These are phyloP conservation scores for Amphiprion clarkii DNA, from an alignment of 2,797 vertebrate genomes.

Conservation along the genomic window DNA sequence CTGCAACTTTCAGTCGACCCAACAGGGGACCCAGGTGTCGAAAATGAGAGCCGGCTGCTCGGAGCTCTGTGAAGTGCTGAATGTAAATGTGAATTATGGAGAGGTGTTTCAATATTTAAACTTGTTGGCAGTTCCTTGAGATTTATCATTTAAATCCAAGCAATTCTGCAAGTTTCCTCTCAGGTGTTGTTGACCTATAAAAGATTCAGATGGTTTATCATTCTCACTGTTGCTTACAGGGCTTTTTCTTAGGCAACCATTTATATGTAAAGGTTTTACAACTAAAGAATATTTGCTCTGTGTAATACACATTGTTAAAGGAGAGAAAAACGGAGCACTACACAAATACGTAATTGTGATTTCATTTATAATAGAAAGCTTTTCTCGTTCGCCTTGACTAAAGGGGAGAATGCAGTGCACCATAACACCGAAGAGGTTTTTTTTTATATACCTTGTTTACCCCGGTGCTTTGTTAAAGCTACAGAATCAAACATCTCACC, in stretches of 20 bases:
- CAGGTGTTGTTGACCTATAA: slow-evolving; percentile 60
- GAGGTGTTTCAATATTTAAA: slow-evolving; percentile 60
- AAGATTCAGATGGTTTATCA: slow-evolving; percentile 54
- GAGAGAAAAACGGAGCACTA: slow-evolving; percentile 11
- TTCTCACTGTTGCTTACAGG: slow-evolving; percentile 35
- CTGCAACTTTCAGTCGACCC: slow-evolving; percentile 50
- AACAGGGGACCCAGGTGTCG: slow-evolving; percentile 48
- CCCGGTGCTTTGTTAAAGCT: slow-evolving; percentile 12
- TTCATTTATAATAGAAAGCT: slow-evolving; percentile 17
- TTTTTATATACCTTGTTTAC: not conserved
- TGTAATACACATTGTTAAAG: slow-evolving; percentile 16
- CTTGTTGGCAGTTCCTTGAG: slow-evolving; percentile 38
- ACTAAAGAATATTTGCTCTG: slow-evolving; percentile 23
- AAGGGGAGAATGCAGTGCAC: not conserved
- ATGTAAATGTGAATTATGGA: slow-evolving; percentile 65
- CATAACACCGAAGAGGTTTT: slow-evolving; percentile 7
- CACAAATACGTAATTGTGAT: not conserved
- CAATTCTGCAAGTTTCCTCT: slow-evolving; percentile 36
- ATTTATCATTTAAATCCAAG: slow-evolving; percentile 39
- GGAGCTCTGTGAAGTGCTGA: slow-evolving; percentile 15
- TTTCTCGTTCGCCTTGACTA: slow-evolving; percentile 13
- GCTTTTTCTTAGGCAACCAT: slow-evolving; percentile 41
- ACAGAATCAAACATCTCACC: slow-evolving; percentile 15
- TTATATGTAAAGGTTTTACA: slow-evolving; percentile 31
- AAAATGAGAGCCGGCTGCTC: slow-evolving; percentile 47